These are phyloP conservation scores for Sphaeridia pumilis DNA, from an alignment of 2,888 invertebrate genomes.

Conservation along the genomic window DNA sequence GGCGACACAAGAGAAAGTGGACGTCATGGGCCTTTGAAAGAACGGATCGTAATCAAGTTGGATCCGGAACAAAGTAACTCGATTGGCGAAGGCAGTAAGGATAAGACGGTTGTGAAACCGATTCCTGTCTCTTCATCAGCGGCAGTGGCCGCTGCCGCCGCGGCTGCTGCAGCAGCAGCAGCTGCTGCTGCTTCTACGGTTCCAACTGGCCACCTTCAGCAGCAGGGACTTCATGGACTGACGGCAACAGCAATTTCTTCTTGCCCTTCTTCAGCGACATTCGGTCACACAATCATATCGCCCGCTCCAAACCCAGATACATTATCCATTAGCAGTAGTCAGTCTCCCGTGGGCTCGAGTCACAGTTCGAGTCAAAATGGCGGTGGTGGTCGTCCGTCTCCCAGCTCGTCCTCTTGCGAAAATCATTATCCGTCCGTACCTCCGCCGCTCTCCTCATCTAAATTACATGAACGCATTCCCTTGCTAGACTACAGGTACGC, in stretches of 20 bases:
- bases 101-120: background rate
- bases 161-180: background rate
- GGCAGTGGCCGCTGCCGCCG: background rate
- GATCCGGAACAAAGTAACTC: background rate
- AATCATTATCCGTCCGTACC: constrained; percentile 32
- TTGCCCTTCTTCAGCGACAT: background rate
- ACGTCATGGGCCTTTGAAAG: too few species aligned
- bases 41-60: background rate
- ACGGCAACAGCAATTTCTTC: too few species aligned
- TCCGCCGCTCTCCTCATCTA: constrained; percentile 18
- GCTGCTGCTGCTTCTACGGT: too few species aligned
- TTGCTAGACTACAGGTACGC: constrained; percentile 32
- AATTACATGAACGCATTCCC: constrained; percentile 27
- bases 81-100: background rate
- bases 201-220: too few species aligned
- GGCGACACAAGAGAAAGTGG: too few species aligned
- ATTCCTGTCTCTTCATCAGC: constrained; percentile 1
- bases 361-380: background rate
- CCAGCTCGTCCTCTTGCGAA: constrained; percentile 18
- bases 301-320: background rate
- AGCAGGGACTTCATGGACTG: too few species aligned
- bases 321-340: background rate
- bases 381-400: constrained; percentile 3
- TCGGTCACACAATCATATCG: background rate
- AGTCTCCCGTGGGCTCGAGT: background rate